These are phyloP conservation scores for Antheraea mylitta DNA, from an alignment of 1,140 invertebrate species.

Conservation along the genomic window DNA sequence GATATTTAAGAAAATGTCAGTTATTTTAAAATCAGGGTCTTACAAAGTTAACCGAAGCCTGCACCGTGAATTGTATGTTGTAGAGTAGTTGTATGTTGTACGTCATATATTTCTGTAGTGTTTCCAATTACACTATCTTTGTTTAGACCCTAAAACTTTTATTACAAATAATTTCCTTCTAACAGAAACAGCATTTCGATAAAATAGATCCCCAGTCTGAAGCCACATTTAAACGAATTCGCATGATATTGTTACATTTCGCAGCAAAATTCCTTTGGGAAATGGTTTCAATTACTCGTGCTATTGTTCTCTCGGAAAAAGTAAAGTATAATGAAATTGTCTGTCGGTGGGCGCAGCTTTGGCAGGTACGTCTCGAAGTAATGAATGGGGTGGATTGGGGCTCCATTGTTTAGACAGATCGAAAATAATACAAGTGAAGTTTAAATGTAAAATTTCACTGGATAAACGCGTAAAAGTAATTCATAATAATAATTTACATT, in stretches of 20 bases:
- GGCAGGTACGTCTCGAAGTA: background rate
- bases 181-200: background rate
- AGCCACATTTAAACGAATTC: background rate
- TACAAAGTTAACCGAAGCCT: too few species aligned
- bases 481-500: too few species aligned
- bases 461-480: too few species aligned
- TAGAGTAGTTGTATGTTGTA: too few species aligned
- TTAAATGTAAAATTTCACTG: background rate
- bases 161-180: too few species aligned
- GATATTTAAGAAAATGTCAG: too few species aligned
- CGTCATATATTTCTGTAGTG: too few species aligned
- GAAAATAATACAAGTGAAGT: background rate
- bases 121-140: too few species aligned
- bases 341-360: background rate
- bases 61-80: too few species aligned
- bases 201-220: background rate
- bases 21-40: too few species aligned
- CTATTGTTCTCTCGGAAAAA: slow-evolving; percentile 7
- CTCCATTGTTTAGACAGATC: background rate
- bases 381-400: background rate
- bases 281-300: slow-evolving; percentile 11
- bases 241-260: background rate
- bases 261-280: background rate
- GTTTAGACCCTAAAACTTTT: too few species aligned
- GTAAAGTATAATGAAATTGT: slow-evolving; percentile 15